Conservation (phyloP, 2,113 vertebrate species). For the Passer domesticus region DNA sequence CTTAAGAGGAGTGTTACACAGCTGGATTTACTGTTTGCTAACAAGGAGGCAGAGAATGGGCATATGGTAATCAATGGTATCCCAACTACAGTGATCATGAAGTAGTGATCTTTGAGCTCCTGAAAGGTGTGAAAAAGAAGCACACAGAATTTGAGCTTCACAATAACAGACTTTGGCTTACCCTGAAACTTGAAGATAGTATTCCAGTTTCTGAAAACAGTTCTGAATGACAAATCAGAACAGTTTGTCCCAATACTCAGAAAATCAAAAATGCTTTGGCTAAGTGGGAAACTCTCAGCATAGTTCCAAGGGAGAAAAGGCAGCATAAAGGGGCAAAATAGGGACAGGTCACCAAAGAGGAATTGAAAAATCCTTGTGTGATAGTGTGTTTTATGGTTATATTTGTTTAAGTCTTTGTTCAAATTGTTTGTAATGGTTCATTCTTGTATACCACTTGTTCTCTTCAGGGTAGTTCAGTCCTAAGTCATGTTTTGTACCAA, state of each 20-base stretch:
- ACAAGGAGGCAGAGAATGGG: not conserved
- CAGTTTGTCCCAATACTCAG: not conserved
- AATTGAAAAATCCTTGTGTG: not conserved
- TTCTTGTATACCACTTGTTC: no score
- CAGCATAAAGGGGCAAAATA: not conserved
- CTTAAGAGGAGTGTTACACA: rapidly evolving
- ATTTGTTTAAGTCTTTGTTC: no score
- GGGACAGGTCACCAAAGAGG: not conserved
- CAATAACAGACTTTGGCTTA: not conserved
- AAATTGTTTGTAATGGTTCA: no score
- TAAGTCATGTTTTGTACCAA: not conserved
- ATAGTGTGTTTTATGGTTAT: no score
- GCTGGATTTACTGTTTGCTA: not conserved
- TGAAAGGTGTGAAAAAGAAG: not conserved
- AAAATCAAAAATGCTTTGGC: not conserved
- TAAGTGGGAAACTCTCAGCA: not conserved
- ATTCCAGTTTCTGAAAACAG: not conserved
- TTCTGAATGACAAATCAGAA: not conserved
- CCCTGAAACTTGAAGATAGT: not conserved
- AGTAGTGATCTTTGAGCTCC: not conserved
- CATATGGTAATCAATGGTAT: not conserved
- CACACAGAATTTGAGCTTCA: not conserved
- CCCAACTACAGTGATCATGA: not conserved
- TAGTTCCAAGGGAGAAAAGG: not conserved
- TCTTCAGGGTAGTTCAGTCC: no score